A percentile compares a stretch with the other conserved stretches of the same genome.
Evolutionary conservation across 2,113 vertebrate species (phyloP).

Genomic region (Pelobates fuscus): DNA sequence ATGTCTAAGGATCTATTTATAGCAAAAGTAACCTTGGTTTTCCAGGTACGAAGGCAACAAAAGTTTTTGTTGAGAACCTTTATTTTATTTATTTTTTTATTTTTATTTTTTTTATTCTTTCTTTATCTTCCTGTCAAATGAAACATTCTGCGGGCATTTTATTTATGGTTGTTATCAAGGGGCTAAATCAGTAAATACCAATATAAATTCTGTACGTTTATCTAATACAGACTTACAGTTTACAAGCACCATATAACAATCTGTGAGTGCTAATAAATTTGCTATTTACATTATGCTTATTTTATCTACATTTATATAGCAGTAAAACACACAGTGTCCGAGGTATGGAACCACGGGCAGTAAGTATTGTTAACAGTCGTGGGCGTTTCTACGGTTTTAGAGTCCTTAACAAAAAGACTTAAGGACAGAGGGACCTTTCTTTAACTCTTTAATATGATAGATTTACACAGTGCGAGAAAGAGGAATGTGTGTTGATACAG

Average conservation of each 20-base stretch:
- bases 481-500: too few species aligned
- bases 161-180: constrained; percentile 19
- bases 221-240: constrained; percentile 10
- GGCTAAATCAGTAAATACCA: constrained; percentile 26
- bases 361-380: too few species aligned
- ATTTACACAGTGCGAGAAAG: too few species aligned
- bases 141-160: background rate
- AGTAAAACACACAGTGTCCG: too few species aligned
- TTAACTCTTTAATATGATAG: too few species aligned
- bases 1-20: constrained; percentile 75
- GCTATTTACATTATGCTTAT: background rate
- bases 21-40: constrained; percentile 78
- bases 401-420: too few species aligned
- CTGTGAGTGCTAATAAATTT: background rate
- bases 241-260: background rate
- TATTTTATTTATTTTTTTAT: background rate
- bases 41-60: constrained; percentile 53
- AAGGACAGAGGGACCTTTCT: too few species aligned
- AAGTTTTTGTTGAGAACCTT: constrained; percentile 28
- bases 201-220: constrained; percentile 11
- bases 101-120: background rate
- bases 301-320: background rate
- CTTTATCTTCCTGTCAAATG: constrained; percentile 23
- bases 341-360: too few species aligned
- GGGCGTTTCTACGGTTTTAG: too few species aligned